These are phyloP conservation scores for Myioborus miniatus DNA, from an alignment of 2,797 vertebrate genomes.

Conservation along the genomic window DNA sequence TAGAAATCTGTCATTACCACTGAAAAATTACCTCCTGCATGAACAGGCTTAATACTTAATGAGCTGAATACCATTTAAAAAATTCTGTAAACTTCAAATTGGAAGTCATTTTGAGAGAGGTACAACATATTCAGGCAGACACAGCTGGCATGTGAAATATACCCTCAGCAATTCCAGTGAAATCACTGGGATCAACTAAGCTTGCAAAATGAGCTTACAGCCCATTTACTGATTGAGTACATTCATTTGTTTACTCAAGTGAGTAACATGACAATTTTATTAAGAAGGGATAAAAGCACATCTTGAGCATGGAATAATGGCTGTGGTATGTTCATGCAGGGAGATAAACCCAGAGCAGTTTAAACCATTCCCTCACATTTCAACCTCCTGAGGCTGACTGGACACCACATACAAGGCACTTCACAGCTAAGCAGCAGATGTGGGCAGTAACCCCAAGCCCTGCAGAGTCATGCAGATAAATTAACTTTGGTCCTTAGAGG, in stretches of 20 bases:
- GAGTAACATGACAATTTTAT: background rate
- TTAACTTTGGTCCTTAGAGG: background rate
- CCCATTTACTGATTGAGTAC: background rate
- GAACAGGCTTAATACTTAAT: background rate
- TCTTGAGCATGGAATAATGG: background rate
- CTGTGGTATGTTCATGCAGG: background rate
- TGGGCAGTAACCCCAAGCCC: background rate
- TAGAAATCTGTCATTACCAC: background rate
- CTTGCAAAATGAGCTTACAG: background rate
- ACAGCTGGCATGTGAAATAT: background rate
- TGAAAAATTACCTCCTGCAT: background rate
- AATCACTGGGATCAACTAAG: background rate
- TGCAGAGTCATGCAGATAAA: background rate
- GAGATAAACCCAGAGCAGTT: background rate
- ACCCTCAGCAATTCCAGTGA: background rate
- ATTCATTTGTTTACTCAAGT: background rate
- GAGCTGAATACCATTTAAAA: background rate
- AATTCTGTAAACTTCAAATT: background rate
- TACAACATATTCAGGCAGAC: background rate
- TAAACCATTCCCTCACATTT: background rate
- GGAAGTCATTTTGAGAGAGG: background rate
- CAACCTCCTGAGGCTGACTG: background rate
- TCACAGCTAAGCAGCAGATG: background rate
- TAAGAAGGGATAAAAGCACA: background rate
- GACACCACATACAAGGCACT: background rate